Percentiles rank a stretch among this genome's conserved stretches.
These are phyloP conservation scores for Struthio camelus DNA, from an alignment of 2,113 vertebrate genomes.

Conservation along the genomic window DNA sequence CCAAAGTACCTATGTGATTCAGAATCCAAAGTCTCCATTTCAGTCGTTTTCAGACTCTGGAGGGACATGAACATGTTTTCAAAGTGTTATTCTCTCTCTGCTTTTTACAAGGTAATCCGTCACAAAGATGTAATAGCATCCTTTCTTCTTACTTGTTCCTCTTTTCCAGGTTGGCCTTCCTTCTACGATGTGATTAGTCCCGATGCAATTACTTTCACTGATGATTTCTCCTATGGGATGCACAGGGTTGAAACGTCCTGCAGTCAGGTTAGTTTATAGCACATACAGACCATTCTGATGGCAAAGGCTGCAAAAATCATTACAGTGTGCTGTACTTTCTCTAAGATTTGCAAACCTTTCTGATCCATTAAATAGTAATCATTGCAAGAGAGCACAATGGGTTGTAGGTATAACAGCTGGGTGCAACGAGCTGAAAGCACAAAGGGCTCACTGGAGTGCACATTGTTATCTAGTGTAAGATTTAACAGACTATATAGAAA, in stretches of 20 bases:
- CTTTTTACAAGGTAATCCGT: neutral
- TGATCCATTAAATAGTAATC: slow-evolving; percentile 39
- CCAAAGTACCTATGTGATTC: neutral
- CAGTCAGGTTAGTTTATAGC: slow-evolving; percentile 85
- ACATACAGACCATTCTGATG: neutral
- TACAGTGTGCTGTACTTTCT: neutral
- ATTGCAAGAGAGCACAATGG: neutral
- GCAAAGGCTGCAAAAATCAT: slow-evolving; percentile 25
- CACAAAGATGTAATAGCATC: neutral
- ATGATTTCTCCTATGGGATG: slow-evolving; percentile 94
- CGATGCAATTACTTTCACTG: slow-evolving; percentile 76
- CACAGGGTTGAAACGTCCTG: slow-evolving; percentile 93
- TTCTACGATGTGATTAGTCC: slow-evolving; percentile 90
- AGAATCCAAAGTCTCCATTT: neutral
- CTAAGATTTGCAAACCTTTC: slow-evolving; percentile 21
- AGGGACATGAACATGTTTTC: neutral
- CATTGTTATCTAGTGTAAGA: neutral
- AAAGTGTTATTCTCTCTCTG: neutral
- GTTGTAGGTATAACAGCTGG: neutral
- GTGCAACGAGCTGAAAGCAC: slow-evolving; percentile 11
- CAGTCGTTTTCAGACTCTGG: neutral
- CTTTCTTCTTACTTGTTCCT: neutral
- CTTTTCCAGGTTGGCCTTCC: slow-evolving; percentile 92
- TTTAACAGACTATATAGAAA: slow-evolving; percentile 51
- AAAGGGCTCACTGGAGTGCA: slow-evolving; percentile 21